These are phyloP conservation scores for Anastrepha ludens DNA, from an alignment of 1,140 invertebrate genomes.

Conservation along the genomic window DNA sequence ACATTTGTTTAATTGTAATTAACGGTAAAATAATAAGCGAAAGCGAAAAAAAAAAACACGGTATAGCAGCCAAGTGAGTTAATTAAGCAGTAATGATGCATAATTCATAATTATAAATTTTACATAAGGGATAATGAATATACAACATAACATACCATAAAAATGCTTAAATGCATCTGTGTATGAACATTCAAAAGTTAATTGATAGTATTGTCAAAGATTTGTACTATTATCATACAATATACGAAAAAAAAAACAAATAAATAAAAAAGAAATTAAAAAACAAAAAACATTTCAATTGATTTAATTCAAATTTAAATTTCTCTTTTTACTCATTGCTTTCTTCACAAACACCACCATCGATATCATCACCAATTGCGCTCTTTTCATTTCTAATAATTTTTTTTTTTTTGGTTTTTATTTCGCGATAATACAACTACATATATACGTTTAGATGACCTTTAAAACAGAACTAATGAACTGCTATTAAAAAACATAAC, in stretches of 20 bases:
- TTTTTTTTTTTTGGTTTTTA: too few species aligned
- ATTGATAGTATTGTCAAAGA: slow-evolving; percentile 49
- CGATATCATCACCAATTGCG: neutral
- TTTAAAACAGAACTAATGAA: too few species aligned
- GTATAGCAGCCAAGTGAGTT: slow-evolving; percentile 30
- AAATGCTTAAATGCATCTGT: slow-evolving; percentile 23
- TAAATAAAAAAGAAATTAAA: slow-evolving; percentile 4
- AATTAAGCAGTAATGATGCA: slow-evolving; percentile 37
- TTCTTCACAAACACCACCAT: neutral
- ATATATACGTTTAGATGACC: neutral
- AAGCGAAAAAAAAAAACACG: neutral
- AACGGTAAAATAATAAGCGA: slow-evolving; percentile 11
- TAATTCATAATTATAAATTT: slow-evolving; percentile 18
- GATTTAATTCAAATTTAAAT: slow-evolving; percentile 46
- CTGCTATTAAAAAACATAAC: too few species aligned
- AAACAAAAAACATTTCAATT: slow-evolving; percentile 52
- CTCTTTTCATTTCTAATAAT: neutral
- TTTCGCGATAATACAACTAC: neutral
- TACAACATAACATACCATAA: slow-evolving; percentile 26
- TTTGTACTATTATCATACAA: slow-evolving; percentile 28
- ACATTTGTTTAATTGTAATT: slow-evolving; percentile 40
- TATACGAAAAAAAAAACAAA: slow-evolving; percentile 33
- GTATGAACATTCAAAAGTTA: slow-evolving; percentile 38
- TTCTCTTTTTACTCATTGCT: slow-evolving; percentile 31
- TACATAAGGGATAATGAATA: neutral